Evolutionary conservation across 2,888 invertebrate species (phyloP), one percentile per base, ranked within the genome.

Genomic region (Dexiosoma caninum): DNA sequence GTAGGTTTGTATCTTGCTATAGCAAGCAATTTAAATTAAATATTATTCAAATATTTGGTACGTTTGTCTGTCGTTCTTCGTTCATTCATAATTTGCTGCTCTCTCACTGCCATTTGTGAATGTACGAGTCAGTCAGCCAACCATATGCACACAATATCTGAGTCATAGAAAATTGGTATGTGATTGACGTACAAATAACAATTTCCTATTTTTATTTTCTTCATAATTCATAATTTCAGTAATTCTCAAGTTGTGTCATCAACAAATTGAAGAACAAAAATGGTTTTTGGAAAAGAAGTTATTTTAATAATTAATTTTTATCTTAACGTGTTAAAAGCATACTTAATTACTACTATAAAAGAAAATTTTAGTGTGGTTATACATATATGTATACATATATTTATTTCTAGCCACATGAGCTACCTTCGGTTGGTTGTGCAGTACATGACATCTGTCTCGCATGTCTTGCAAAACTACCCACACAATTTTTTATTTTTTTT

Each of bases 101-200:
- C 30, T 27, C 30, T 67, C 60, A 67, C 46, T 74, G 71, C 62
- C 59, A 35, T 55, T 37, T 67, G 55, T 69, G 60, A 67, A 69
- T 72, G 21, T 53, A 60, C n/a, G 60, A 62, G 60, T 44, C 78
- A 64, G 23, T n/a, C n/a, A n/a, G 64, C 49, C 64, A 37, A 55
- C 40, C 51, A 51, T 30, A 51, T 51, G 27, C 30, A 23, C 46
- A 46, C n/a, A 57, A 46, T 35, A 12, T 74, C 42, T 71, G 67
- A 71, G 49, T 79, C 74, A 74, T 66, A 37, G 51, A 37, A 44
- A 35, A 60, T n/a, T 30, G n/a, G 46, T 64, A 37, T 79, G 79
- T 59, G 79, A 64, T 57, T 69, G 74, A 69, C 67, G 74, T 79
- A 74, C 69, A 79, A 74, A 79, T 79, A 21, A 74, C 42, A 51